Percentiles rank a stretch among this genome's conserved stretches.
These are phyloP conservation scores for Thymelicus acteon DNA, from an alignment of 2,888 invertebrate species.

Conservation along the genomic window DNA sequence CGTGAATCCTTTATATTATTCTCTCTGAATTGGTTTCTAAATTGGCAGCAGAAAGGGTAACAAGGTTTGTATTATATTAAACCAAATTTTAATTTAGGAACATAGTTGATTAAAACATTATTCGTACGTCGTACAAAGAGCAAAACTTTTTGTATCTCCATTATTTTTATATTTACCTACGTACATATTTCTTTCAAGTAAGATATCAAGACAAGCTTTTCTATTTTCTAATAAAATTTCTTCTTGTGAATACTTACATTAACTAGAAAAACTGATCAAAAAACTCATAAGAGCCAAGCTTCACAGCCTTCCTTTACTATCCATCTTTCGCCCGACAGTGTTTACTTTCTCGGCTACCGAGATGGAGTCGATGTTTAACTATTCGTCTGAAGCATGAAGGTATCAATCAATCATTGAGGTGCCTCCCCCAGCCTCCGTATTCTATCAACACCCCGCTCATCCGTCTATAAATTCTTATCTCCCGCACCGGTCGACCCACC, in stretches of 20 bases:
- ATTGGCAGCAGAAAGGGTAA: constrained; percentile 5
- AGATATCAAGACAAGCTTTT: neutral
- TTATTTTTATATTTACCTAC: neutral
- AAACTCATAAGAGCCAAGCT: constrained; percentile 14
- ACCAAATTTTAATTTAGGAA: neutral
- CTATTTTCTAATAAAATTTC: neutral
- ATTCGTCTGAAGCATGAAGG: constrained; percentile 58
- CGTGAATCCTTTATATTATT: constrained; percentile 8
- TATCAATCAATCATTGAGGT: constrained; percentile 73
- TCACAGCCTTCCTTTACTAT: constrained; percentile 36
- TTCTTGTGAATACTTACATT: constrained; percentile 1
- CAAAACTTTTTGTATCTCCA: neutral
- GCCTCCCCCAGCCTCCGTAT: constrained; percentile 67
- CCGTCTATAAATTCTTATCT: constrained; percentile 79
- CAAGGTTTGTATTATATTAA: constrained; percentile 16
- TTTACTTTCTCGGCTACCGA: constrained; percentile 44
- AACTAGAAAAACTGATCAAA: constrained; percentile 11
- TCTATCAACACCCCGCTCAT: constrained; percentile 72
- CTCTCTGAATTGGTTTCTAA: constrained; percentile 14
- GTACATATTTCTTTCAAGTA: neutral
- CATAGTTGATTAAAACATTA: neutral
- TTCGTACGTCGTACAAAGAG: constrained; percentile 11
- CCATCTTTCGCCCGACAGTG: constrained; percentile 47
- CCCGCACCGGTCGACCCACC: constrained; percentile 59
- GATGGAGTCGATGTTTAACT: constrained; percentile 51